Evolutionary conservation across 2,113 vertebrate species (phyloP).

Genomic region (Ptilonorhynchus violaceus): DNA sequence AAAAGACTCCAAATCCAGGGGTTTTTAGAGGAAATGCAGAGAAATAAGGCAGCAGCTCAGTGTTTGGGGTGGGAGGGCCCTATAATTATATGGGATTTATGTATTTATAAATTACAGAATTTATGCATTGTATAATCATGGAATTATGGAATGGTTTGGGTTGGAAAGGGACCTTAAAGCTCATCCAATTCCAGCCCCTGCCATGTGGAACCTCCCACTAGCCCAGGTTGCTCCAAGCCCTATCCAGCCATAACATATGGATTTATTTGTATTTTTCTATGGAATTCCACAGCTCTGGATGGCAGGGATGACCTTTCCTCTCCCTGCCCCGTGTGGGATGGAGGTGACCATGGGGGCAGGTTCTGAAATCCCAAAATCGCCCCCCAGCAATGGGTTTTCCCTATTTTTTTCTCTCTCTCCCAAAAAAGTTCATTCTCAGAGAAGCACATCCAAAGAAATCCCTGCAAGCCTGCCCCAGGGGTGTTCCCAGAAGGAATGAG

Average conservation of each 20-base stretch:
- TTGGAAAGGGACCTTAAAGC: neutral
- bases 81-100: neutral
- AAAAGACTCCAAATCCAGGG: neutral
- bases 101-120: neutral
- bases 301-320: neutral
- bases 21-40: neutral
- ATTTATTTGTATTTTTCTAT: neutral
- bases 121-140: neutral
- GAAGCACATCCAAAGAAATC: neutral
- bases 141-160: neutral
- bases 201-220: neutral
- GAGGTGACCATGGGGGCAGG: neutral
- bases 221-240: neutral
- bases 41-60: neutral
- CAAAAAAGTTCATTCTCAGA: neutral
- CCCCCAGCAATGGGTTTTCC: neutral
- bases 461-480: fast-evolving
- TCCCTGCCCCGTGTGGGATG: fast-evolving
- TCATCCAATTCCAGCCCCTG: neutral
- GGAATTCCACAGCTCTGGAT: neutral
- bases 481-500: neutral
- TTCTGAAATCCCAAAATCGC: neutral
- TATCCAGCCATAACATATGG: neutral
- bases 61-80: neutral
- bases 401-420: neutral